Evolutionary conservation across 2,113 vertebrate species (phyloP).

Genomic region (Lepidothrix coronata): DNA sequence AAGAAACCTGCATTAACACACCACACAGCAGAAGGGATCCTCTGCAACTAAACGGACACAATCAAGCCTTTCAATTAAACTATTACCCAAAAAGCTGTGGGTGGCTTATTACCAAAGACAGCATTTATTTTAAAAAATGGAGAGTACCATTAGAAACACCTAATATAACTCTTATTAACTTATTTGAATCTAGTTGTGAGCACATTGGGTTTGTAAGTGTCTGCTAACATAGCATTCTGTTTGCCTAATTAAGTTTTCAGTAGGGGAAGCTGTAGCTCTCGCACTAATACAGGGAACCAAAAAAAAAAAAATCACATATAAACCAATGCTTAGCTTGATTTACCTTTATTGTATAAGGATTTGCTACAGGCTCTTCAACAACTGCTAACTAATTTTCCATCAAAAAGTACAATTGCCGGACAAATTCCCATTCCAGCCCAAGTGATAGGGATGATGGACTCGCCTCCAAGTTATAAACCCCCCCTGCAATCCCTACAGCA

Average conservation of each 20-base stretch:
- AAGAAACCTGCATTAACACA: not conserved
- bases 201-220: conserved; percentile 30
- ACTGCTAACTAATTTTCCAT: conserved; percentile 42
- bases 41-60: conserved; percentile 5
- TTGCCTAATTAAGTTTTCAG: conserved; percentile 66
- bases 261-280: conserved; percentile 34
- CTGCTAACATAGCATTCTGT: conserved; percentile 63
- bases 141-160: conserved; percentile 62
- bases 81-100: conserved; percentile 26
- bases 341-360: conserved; percentile 49
- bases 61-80: conserved; percentile 26
- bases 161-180: conserved; percentile 60
- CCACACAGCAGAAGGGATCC: not conserved
- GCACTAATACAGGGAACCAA: conserved; percentile 18
- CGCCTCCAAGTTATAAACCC: not conserved
- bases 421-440: conserved; percentile 5
- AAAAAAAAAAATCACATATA: conserved; percentile 25
- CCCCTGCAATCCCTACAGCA: not conserved
- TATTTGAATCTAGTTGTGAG: conserved; percentile 39
- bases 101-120: conserved; percentile 42
- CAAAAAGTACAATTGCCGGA: conserved; percentile 3
- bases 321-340: conserved; percentile 50
- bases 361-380: conserved; percentile 31
- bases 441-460: not conserved
- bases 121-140: conserved; percentile 9